phyloP scores from a whole-genome alignment of 1,140 invertebrate genomes.

The Zaprionus gabonicus region DNA sequence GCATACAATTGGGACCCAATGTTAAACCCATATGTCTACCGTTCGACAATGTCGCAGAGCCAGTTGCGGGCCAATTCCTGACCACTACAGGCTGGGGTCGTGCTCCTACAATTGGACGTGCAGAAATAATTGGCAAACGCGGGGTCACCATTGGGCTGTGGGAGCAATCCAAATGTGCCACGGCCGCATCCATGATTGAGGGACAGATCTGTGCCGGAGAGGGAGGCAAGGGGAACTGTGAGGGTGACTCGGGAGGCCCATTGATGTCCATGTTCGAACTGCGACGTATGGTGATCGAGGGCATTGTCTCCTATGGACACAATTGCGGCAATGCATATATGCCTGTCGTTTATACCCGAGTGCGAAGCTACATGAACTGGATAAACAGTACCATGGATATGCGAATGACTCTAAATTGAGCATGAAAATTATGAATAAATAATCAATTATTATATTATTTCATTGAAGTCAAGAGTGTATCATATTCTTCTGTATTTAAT shows the following conservation, averaged over 20 bases:
- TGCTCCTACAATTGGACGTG: neutral
- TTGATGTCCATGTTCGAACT: slow-evolving; percentile 3
- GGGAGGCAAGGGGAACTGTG: neutral
- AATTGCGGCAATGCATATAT: neutral
- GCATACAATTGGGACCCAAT: neutral
- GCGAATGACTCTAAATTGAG: neutral
- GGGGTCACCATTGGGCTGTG: neutral
- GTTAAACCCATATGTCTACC: slow-evolving; percentile 16
- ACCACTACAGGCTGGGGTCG: neutral
- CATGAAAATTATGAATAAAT: too few species aligned
- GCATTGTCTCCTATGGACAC: neutral
- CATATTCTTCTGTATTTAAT: too few species aligned
- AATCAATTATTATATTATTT: too few species aligned
- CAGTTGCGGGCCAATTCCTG: neutral
- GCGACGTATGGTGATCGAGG: slow-evolving; percentile 3
- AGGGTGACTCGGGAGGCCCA: slow-evolving; percentile 17
- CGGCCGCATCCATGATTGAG: too few species aligned
- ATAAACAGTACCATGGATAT: neutral
- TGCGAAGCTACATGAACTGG: neutral
- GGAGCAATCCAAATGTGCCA: neutral
- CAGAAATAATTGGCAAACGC: neutral
- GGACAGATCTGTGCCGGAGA: neutral
- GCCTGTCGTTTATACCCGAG: neutral
- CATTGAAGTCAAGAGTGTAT: too few species aligned
- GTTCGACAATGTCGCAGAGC: neutral